Percentiles rank a stretch among this genome's conserved stretches.
phyloP scores from a whole-genome alignment of 2,797 vertebrate species.

The Ceyx erithaca region DNA sequence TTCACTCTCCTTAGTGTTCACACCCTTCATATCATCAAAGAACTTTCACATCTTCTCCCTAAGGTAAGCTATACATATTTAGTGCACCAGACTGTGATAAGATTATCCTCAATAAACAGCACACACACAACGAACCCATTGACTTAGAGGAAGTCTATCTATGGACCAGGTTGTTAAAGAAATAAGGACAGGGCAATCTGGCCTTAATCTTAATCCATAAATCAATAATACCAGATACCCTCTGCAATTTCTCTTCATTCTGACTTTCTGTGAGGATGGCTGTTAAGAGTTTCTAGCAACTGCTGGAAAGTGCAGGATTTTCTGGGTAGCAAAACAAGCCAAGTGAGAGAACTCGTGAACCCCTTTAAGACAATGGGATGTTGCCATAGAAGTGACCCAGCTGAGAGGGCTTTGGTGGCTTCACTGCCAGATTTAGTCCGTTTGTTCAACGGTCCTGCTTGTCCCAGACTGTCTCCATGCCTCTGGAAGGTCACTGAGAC shows the following conservation, averaged over 20 bases:
- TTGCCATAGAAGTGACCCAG: not conserved
- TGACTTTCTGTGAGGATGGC: not conserved
- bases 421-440: fast-evolving
- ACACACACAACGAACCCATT: slow-evolving; percentile 22
- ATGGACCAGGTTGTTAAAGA: slow-evolving; percentile 23
- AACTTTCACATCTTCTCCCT: slow-evolving; percentile 53
- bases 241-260: slow-evolving; percentile 37
- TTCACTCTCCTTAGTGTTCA: slow-evolving; percentile 66
- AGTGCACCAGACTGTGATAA: slow-evolving; percentile 40
- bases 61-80: slow-evolving; percentile 58
- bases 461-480: not conserved
- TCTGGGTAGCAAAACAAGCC: not conserved
- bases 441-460: not conserved
- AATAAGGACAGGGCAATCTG: slow-evolving; percentile 43
- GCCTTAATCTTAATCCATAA: slow-evolving; percentile 49
- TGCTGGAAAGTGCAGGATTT: not conserved
- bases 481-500: not conserved
- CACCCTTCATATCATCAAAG: slow-evolving; percentile 63
- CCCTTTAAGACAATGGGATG: not conserved
- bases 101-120: slow-evolving; percentile 45
- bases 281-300: not conserved
- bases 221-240: slow-evolving; percentile 35
- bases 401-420: not conserved
- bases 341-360: not conserved
- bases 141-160: slow-evolving; percentile 46